Conservation (phyloP, 2,888 invertebrate species). For the Ceriagrion tenellum region DNA sequence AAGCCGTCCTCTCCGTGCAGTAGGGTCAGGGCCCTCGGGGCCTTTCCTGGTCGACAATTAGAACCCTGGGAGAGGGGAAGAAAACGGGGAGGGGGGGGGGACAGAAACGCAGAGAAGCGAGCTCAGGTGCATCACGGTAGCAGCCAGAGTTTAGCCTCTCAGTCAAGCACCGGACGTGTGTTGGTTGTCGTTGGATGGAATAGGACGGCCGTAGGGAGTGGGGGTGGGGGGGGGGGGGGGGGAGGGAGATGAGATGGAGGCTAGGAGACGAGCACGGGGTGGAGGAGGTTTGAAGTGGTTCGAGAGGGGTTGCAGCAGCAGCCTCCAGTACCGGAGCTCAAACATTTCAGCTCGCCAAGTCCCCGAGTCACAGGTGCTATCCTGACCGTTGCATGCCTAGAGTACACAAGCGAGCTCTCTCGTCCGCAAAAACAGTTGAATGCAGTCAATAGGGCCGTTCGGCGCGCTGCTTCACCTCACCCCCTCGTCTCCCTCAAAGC, state of each 20-base stretch:
- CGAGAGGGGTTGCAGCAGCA: not conserved
- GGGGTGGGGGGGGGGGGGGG: not conserved
- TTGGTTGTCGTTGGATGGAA: constrained; percentile 10
- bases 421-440: constrained; percentile 58
- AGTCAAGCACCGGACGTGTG: constrained; percentile 24
- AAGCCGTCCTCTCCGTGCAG: not conserved
- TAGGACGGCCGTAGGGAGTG: not conserved
- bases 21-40: not conserved
- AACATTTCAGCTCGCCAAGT: constrained; percentile 46
- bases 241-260: too few species aligned
- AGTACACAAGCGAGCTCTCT: constrained; percentile 45
- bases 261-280: too few species aligned
- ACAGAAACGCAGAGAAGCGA: not conserved
- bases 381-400: constrained; percentile 53
- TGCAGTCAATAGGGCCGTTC: constrained; percentile 29
- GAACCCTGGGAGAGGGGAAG: not conserved
- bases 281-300: not conserved
- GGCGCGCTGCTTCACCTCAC: constrained; percentile 4
- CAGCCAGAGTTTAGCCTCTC: constrained; percentile 29
- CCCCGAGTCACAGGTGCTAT: constrained; percentile 58
- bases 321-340: constrained; percentile 12
- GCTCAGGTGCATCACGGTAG: constrained; percentile 42
- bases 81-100: not conserved
- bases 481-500: not conserved
- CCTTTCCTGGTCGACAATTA: not conserved